A percentile compares a stretch with the other conserved stretches of the same genome.
These are phyloP conservation scores for Bradysia coprophila DNA, from an alignment of 1,140 invertebrate genomes.

Conservation along the genomic window DNA sequence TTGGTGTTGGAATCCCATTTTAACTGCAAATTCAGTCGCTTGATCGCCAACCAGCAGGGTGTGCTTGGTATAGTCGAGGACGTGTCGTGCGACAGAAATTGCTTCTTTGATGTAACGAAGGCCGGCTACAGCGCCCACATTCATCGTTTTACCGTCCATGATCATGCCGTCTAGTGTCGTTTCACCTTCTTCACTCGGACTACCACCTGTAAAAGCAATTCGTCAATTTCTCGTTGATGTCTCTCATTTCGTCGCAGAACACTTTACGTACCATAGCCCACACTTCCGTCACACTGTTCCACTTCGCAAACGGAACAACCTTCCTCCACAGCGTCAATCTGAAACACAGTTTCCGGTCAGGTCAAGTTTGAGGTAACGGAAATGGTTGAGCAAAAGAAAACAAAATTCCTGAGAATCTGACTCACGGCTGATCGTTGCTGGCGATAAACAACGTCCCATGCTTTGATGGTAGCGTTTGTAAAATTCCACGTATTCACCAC, in stretches of 20 bases:
- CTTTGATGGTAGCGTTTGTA: conserved; percentile 10
- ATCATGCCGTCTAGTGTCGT: conserved; percentile 96
- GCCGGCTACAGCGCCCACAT: conserved; percentile 79
- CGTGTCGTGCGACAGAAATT: conserved; percentile 74
- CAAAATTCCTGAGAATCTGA: not conserved
- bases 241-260: too few species aligned
- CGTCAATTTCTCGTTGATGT: too few species aligned
- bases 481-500: conserved; percentile 22
- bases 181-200: conserved; percentile 91
- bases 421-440: not conserved
- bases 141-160: conserved; percentile 84
- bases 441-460: not conserved
- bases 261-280: too few species aligned
- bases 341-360: conserved; percentile 7
- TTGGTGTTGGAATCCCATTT: conserved; percentile 78
- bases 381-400: not conserved
- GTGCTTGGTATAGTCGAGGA: conserved; percentile 82
- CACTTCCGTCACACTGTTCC: conserved; percentile 74
- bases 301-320: conserved; percentile 73
- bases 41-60: conserved; percentile 75
- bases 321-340: conserved; percentile 59
- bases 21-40: conserved; percentile 75
- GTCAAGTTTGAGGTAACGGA: conserved; percentile 8
- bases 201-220: too few species aligned
- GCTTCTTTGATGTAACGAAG: conserved; percentile 76